These are phyloP conservation scores for Oncopodura yosiiana DNA, from an alignment of 1,140 invertebrate genomes.

Conservation along the genomic window DNA sequence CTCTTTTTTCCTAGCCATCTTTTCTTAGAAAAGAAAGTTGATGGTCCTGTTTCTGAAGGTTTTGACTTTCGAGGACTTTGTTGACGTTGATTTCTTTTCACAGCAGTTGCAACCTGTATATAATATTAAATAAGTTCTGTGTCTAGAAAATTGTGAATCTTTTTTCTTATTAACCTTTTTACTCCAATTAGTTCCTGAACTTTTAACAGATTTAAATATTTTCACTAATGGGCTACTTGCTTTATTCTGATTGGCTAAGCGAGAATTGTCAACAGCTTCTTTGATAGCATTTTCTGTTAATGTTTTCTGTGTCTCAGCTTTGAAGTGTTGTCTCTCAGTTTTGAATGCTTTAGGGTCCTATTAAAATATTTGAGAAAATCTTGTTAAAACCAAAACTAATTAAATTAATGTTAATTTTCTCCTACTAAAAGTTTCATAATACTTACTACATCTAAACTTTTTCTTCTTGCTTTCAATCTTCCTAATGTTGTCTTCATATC, in stretches of 20 bases:
- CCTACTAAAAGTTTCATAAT: background rate
- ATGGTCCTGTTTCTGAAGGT: background rate
- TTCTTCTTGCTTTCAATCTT: background rate
- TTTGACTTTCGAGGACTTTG: background rate
- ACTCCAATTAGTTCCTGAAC: constrained; percentile 10
- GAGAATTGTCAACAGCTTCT: too few relatives aligned
- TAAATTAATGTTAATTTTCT: background rate
- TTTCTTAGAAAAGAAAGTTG: background rate
- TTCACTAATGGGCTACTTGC: constrained; percentile 11
- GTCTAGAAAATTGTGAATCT: too few relatives aligned
- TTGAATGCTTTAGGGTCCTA: too few relatives aligned
- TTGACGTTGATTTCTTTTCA: background rate
- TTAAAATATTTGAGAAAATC: too few relatives aligned
- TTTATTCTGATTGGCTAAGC: background rate
- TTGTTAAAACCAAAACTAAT: background rate
- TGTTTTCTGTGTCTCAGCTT: too few relatives aligned
- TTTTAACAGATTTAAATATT: constrained; percentile 20
- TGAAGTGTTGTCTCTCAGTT: too few relatives aligned
- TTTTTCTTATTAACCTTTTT: too few relatives aligned
- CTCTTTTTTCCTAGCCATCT: background rate
- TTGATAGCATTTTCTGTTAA: too few relatives aligned
- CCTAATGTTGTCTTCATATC: constrained; percentile 4
- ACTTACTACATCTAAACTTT: background rate
- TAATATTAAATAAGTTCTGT: too few relatives aligned
- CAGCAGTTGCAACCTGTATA: constrained; percentile 10